phyloP scores from a whole-genome alignment of 2,888 invertebrate species.

The Yponomeuta sedellus region DNA sequence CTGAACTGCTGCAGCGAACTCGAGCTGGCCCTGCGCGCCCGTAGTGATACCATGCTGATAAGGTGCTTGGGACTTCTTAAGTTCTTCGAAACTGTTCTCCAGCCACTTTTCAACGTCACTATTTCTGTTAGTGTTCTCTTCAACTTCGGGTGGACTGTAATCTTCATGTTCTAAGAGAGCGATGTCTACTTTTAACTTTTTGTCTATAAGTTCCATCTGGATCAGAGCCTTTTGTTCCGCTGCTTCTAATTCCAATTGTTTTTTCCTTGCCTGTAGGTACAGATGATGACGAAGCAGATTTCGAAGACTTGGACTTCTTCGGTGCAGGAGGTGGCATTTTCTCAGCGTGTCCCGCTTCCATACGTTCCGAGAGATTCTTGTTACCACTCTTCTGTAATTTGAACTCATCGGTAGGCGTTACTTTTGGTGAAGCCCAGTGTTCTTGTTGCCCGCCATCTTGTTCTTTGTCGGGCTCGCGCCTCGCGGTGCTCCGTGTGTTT shows the following conservation, averaged over 20 bases:
- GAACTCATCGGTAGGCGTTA: too few relatives aligned
- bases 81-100: neutral
- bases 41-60: neutral
- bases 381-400: neutral
- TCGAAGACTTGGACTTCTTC: neutral
- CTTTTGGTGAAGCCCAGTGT: too few relatives aligned
- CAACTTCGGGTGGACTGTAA: neutral
- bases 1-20: neutral
- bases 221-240: conserved; percentile 4
- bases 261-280: neutral
- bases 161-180: neutral
- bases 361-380: neutral
- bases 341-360: neutral
- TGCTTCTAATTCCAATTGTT: conserved; percentile 5
- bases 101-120: neutral
- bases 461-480: too few relatives aligned
- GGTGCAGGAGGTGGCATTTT: neutral
- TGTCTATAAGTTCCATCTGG: neutral
- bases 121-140: neutral
- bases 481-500: too few relatives aligned
- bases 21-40: neutral
- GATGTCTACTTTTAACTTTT: neutral
- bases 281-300: neutral
- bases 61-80: neutral
- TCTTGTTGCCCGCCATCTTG: too few relatives aligned